Percentiles rank a stretch among this genome's conserved stretches.
Conservation (phyloP, 2,888 invertebrate species). For the Drosophila peninsularis region DNA sequence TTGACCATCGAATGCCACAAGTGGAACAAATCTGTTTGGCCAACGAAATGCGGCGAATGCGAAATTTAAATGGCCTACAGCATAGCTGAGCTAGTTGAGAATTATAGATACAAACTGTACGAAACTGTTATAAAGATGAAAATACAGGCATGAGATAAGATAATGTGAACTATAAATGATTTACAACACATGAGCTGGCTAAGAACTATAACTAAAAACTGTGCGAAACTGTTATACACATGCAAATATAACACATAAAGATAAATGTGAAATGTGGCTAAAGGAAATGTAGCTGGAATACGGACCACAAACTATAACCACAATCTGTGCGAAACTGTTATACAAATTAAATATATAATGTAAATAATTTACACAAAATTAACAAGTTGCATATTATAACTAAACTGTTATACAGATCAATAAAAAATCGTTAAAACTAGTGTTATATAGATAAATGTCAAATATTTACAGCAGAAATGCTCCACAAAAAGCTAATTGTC, state of each 20-base stretch:
- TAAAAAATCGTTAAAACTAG: background rate
- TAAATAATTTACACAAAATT: background rate
- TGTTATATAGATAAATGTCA: background rate
- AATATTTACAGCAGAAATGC: background rate
- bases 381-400: no score
- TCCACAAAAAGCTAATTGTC: conserved; percentile 1
- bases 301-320: no score
- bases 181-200: background rate
- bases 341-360: background rate
- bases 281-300: no score
- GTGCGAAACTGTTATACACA: background rate
- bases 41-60: conserved; percentile 18
- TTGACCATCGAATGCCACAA: conserved; percentile 71
- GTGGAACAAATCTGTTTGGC: conserved; percentile 69
- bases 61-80: conserved; percentile 38
- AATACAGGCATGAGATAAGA: background rate
- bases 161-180: background rate
- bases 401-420: background rate
- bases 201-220: background rate
- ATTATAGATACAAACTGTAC: background rate
- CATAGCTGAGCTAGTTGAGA: no score
- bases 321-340: no score
- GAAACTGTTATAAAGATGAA: background rate
- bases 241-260: background rate
- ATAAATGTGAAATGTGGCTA: no score